phyloP scores from a whole-genome alignment of 2,888 invertebrate species.

The Clusia tigrina region DNA sequence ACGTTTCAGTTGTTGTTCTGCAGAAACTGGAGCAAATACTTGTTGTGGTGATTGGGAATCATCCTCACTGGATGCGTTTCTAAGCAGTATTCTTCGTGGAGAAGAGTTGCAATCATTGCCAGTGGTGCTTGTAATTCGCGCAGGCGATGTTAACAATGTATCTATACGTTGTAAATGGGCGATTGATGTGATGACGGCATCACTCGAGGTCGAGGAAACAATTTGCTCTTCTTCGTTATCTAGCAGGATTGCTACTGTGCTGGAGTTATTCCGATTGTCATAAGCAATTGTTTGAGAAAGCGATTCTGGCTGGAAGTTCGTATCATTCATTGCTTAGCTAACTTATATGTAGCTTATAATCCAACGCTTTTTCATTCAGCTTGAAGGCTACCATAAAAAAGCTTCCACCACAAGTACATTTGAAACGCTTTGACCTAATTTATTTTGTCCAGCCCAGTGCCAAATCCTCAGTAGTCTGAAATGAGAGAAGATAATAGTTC shows the following conservation, averaged over 20 bases:
- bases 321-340: constrained; percentile 50
- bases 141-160: constrained; percentile 47
- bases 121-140: constrained; percentile 61
- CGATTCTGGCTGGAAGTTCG: constrained; percentile 37
- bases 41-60: constrained; percentile 29
- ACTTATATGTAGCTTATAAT: constrained; percentile 15
- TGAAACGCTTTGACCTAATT: no score
- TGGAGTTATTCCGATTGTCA: constrained; percentile 27
- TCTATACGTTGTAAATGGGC: constrained; percentile 34
- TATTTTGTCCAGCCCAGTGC: no score
- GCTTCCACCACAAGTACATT: constrained; percentile 18
- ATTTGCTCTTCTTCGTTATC: constrained; percentile 45
- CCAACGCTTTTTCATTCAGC: constrained; percentile 14
- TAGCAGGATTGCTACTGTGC: constrained; percentile 16
- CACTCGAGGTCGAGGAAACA: constrained; percentile 53
- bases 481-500: no score
- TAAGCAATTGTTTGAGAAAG: constrained; percentile 28
- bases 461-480: no score
- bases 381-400: constrained; percentile 7
- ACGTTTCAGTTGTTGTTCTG: constrained; percentile 31
- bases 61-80: constrained; percentile 38
- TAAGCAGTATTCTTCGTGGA: constrained; percentile 27
- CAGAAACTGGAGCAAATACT: constrained; percentile 26
- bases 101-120: constrained; percentile 52
- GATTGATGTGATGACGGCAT: constrained; percentile 28